These are phyloP conservation scores for Tenthredo distinguenda DNA, from an alignment of 2,888 invertebrate genomes.

Conservation along the genomic window DNA sequence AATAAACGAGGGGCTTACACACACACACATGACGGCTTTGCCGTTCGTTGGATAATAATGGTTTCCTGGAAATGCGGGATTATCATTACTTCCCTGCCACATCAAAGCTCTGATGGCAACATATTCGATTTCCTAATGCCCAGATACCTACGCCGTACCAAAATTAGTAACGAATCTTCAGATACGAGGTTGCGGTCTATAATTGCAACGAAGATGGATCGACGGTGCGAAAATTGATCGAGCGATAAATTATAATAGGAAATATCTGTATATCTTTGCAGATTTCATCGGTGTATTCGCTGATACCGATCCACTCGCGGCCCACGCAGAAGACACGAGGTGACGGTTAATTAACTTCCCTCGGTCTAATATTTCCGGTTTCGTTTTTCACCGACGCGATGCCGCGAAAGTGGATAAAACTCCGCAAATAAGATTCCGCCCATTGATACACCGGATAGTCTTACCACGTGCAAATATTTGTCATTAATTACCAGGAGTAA, in stretches of 20 bases:
- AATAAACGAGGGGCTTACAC: slow-evolving; percentile 42
- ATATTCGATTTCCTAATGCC: slow-evolving; percentile 15
- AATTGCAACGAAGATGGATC: slow-evolving; percentile 32
- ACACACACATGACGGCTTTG: slow-evolving; percentile 12
- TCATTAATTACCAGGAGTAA: slow-evolving; percentile 38
- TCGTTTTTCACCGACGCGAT: slow-evolving; percentile 22
- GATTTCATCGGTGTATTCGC: slow-evolving; percentile 24
- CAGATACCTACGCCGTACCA: background rate
- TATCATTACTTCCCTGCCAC: slow-evolving; percentile 46
- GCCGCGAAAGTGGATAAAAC: slow-evolving; percentile 41
- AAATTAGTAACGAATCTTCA: slow-evolving; percentile 14
- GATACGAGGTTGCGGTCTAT: slow-evolving; percentile 17
- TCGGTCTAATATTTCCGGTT: slow-evolving; percentile 14
- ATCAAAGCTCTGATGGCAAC: slow-evolving; percentile 35
- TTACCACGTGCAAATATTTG: slow-evolving; percentile 41
- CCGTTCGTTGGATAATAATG: slow-evolving; percentile 29
- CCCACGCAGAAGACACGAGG: slow-evolving; percentile 24
- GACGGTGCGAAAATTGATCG: background rate
- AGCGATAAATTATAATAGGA: slow-evolving; percentile 33
- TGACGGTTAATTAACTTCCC: slow-evolving; percentile 40
- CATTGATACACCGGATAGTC: slow-evolving; percentile 62
- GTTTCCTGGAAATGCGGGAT: slow-evolving; percentile 37
- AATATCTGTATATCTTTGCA: background rate
- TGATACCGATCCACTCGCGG: slow-evolving; percentile 22
- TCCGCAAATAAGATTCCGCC: slow-evolving; percentile 53